Base-by-base conservation (phyloP, 2,888 invertebrate genomes). In the Notodonta ziczac region DNA sequence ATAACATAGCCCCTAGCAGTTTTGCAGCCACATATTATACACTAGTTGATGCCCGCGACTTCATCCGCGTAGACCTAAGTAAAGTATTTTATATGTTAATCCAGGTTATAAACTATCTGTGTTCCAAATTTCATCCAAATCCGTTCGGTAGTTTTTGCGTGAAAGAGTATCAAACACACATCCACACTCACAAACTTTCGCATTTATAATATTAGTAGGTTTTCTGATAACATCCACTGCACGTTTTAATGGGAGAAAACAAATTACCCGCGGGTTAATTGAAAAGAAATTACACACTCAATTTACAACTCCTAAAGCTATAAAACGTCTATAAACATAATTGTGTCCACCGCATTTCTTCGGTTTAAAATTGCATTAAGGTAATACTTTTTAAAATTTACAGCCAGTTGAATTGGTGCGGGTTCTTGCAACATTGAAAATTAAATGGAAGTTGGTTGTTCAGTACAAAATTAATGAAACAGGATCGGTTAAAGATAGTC, bases 321-420 rank as follows among this genome's bases (percentile, higher is more conserved):
- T 77, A 73, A 79, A 81, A 73, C 58, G 40, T 35, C 59, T 55
- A 61, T 77, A 70, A 76, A 75, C 67, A 63, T 67, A 65, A 71
- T 76, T 66, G 64, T 63, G 61, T 70, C 59, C 62, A 51, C 51
- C 42, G 58, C 39, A 56, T 67, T 61, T 46, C 59, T 63, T 51
- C n/a, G 39, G 39, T 39, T 39, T n/a, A n/a, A 4, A 42, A 42
- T 50, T 50, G 5, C n/a, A 50, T 16, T 12, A 50, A 50, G 50
- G 50, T 9, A 9, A 9, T 50, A n/a, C 14, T 50, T 50, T 12
- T 46, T 13, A 5, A 50, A 50, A 13, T 50, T 50, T 50, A 50
- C 50, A 50, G 16, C 16, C 50, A 16, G 40, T 12, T 50, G 14
- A n/a, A 50, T 16, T 50, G 12, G 16, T 50, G 16, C 14, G 16